Conservation (phyloP, 2,797 vertebrate species). For the Ciconia nigra region DNA sequence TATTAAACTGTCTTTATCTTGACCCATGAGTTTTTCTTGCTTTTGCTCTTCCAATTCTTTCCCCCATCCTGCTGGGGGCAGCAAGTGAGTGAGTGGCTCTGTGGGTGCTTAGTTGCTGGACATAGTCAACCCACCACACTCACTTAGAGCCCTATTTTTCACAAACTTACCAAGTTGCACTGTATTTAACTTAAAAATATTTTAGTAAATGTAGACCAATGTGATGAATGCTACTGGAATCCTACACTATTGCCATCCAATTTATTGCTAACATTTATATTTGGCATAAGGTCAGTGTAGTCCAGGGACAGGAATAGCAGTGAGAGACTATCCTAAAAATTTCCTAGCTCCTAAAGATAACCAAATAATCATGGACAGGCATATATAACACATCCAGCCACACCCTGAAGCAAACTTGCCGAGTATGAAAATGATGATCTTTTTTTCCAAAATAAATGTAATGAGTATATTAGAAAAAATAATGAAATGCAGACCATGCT, state of each 20-base stretch:
- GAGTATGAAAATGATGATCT: background rate
- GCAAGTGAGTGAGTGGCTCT: background rate
- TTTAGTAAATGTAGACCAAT: background rate
- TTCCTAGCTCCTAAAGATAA: background rate
- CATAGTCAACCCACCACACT: background rate
- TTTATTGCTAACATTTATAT: background rate
- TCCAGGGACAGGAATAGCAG: background rate
- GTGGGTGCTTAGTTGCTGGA: background rate
- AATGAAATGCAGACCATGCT: background rate
- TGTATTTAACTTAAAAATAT: background rate
- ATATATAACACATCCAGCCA: background rate
- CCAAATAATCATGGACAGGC: background rate
- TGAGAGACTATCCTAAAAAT: background rate
- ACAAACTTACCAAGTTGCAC: background rate
- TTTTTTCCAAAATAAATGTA: background rate
- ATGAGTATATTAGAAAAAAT: background rate
- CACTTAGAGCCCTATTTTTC: background rate
- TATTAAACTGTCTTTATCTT: background rate
- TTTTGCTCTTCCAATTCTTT: background rate
- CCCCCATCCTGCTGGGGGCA: background rate
- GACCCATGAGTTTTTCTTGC: background rate
- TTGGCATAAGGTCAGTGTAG: background rate
- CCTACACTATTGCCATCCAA: background rate
- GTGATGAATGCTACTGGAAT: background rate
- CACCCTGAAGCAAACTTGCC: background rate